Base-by-base conservation (phyloP, 2,113 vertebrate species). In the Phrynosoma blainvillii region DNA sequence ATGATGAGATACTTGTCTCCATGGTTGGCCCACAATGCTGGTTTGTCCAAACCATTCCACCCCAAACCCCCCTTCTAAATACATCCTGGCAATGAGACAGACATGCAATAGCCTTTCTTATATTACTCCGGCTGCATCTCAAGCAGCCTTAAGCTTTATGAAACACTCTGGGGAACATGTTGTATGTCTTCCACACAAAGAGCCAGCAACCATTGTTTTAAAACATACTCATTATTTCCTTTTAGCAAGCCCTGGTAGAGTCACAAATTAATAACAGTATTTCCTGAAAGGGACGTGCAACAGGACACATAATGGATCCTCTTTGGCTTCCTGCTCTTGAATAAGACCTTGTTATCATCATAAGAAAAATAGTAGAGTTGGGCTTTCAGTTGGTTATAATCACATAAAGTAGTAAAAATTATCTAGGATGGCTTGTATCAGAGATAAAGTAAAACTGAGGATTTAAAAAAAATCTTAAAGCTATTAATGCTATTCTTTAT, bases 231-330 rank as follows among this genome's bases (percentile, higher is more conserved):
- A 83, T 87, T 89, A 90, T 87, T 90, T 92, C 88, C 13, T 12
- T 80, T 23, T 78, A 20, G 32, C n/a, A 5, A 76, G 84, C 14
- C 83, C 62, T 74, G 21, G 87, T 89, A 93, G 3, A 83, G 74
- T 86, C 86, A 84, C 1, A 81, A 87, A 66, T 81, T 80, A 78
- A 79, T 18, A 91, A 89, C 16, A 70, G n/a, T 82, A 87, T 90
- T 96, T 95, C 90, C 90, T 89, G 85, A 89, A 93, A 92, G 82
- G 78, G 81, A 88, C 87, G 87, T 88, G 87, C 87, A 91, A 84
- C 88, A 56, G 11, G 40, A 25, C 81, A 84, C 80, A 40, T 79
- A 93, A 89, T 74, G 74, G 32, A 91, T 80, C 70, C 6, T 89
- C 2, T 0, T 83, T 25, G 79, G 5, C 62, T 89, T 95, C 86